A percentile compares a stretch with the other conserved stretches of the same genome.
Conservation (phyloP, 2,888 invertebrate genomes). For the Hedychridium roseum region DNA sequence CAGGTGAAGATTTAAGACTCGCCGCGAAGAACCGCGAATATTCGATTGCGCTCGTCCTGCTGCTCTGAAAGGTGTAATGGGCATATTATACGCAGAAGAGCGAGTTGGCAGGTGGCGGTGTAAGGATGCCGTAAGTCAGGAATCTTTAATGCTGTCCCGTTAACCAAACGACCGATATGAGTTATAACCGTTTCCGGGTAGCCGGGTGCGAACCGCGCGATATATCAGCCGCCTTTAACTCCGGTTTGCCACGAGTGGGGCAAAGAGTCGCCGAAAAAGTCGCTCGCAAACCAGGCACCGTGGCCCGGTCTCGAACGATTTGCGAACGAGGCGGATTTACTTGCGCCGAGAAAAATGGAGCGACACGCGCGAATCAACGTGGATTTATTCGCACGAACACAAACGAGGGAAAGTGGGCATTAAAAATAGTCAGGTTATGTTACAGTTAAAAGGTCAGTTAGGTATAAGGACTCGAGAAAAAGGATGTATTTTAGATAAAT, state of each 20-base stretch:
- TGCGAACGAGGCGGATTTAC: conserved; percentile 44
- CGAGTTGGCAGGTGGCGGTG: conserved; percentile 21
- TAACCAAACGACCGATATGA: conserved; percentile 45
- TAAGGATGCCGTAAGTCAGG: conserved; percentile 41
- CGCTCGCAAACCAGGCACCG: conserved; percentile 5
- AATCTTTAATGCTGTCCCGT: conserved; percentile 53
- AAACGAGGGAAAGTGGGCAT: too few relatives aligned
- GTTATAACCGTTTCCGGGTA: conserved; percentile 51
- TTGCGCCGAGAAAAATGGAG: conserved; percentile 35
- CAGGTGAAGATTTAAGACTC: too few relatives aligned
- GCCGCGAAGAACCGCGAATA: too few relatives aligned
- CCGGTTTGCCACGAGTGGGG: conserved; percentile 24
- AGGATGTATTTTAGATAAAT: too few relatives aligned
- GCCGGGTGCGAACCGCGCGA: conserved; percentile 35
- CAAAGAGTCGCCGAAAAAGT: conserved; percentile 32
- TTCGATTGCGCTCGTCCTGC: too few relatives aligned
- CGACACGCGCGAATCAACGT: too few relatives aligned
- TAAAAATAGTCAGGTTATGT: too few relatives aligned
- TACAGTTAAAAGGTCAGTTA: too few relatives aligned
- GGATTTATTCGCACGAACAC: too few relatives aligned
- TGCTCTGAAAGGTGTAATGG: conserved; percentile 13
- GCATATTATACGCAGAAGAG: conserved; percentile 14
- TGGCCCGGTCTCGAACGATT: conserved; percentile 28
- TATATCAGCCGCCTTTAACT: conserved; percentile 45
- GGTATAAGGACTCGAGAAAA: too few relatives aligned